Base-by-base conservation (phyloP, 92 coral and sea anemone species). In the Epizoanthus scotinus region DNA sequence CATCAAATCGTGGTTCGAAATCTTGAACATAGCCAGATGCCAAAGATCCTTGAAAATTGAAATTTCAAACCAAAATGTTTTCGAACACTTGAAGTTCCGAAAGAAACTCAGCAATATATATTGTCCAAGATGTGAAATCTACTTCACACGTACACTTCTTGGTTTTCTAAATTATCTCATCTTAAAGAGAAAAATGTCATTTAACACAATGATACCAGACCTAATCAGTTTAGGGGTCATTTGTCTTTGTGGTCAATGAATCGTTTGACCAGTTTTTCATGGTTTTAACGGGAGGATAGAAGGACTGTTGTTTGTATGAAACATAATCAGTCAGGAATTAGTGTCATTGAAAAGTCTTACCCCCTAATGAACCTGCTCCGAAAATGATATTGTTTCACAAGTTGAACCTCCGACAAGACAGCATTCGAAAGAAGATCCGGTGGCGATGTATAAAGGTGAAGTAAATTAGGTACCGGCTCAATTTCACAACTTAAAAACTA, bases 191-290 rank as follows among this genome's bases (percentile, higher is more conserved):
- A 21, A 75, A 38, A 5, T 75, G 81, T 75, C 81, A 75, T 36
- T 29, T 58, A 42, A 42, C 6, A 5, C 81, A 58, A 75, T 75
- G 67, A 59, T 24, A 75, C 60, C 81, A 75, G 67, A 54, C 59
- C 67, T 49, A 55, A 58, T 36, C 60, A 75, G 36, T 63, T 73
- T 56, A 29, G 20, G 79, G 81, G 63, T 75, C 81, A 75, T 8
- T 59, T 75, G 81, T 38, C 27, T 59, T 38, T 58, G 68, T 58
- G 67, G 27, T 59, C 56, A 75, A 3, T 59, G 67, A 75, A 31
- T 75, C 81, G 81, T 75, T 75, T 58, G 22, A 55, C 61, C 17
- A 26, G 40, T 34, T 34, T 34, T 34, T 6, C 40, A 34, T 34
- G 40, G 40, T 34, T 28, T 72, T 55, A 7, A 34, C 9, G 2